Evolutionary conservation across 2,797 vertebrate species (phyloP).

Genomic region (Coreius guichenoti): DNA sequence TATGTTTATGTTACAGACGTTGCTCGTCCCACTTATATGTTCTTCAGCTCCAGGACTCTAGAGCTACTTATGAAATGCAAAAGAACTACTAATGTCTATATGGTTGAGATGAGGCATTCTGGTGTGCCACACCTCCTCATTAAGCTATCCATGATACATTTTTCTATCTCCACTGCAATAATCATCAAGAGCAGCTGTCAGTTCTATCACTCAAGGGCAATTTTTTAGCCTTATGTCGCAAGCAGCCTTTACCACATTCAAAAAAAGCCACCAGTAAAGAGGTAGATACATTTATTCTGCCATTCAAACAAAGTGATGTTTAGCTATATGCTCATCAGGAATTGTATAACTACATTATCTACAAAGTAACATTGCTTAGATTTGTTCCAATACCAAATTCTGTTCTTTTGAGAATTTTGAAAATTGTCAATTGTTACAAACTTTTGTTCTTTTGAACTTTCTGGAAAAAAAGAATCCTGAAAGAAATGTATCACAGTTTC

Average conservation of each 20-base stretch:
- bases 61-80: neutral
- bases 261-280: neutral
- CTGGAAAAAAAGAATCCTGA: too few relatives aligned
- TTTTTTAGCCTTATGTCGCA: neutral
- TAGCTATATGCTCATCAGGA: neutral
- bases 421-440: too few relatives aligned
- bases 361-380: neutral
- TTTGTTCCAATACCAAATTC: neutral
- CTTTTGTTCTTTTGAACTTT: too few relatives aligned
- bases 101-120: neutral
- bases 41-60: neutral
- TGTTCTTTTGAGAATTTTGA: neutral
- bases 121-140: neutral
- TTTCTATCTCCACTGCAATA: neutral
- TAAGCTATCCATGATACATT: neutral
- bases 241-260: constrained; percentile 14
- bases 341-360: neutral
- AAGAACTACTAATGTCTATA: neutral
- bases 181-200: neutral
- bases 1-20: neutral
- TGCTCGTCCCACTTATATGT: neutral
- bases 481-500: neutral
- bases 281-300: neutral
- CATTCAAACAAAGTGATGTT: neutral
- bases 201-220: constrained; percentile 18